Evolutionary conservation across 1,140 invertebrate genomes (phyloP), one percentile per base, ranked within the genome.

Genomic region (Lepidurus arcticus): DNA sequence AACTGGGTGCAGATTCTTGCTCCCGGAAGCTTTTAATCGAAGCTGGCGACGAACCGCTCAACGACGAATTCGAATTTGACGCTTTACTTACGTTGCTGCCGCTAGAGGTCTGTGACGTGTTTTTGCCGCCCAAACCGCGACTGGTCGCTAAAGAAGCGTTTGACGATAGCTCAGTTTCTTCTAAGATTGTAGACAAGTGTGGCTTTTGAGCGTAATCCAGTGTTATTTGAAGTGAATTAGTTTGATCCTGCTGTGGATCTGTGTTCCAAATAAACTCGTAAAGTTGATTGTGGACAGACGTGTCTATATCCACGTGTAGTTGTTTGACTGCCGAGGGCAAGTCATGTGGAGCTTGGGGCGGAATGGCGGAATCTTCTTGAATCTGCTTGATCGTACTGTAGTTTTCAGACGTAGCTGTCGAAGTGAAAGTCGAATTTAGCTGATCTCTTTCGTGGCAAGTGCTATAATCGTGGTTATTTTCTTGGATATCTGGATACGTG

Each of bases 401-500:
- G 44, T 74, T 53, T 16, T 78, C 44, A 9, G 73, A 11, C 42
- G 21, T 44, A 47, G n/a, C 44, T 7, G 42, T 34, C 26, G 34
- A 34, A 16, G 16, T 76, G 8, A 16, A 42, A 42, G 42, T 79
- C 8, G 21, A 53, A 43, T 65, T 45, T 24, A 74, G 44, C 11
- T 43, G 16, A 0, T 76, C 76, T 45, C 88, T 84, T 75, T 90
- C 89, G 34, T 88, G 84, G 8, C 88, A 87, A 7, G 89, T 86
- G 79, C 88, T 90, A 16, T 89, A 88, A 80, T 90, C 89, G 77
- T 90, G 89, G 16, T 88, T 85, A 82, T 88, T 89, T 53, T 89
- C 89, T 81, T 90, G 89, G 78, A 91, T 90, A 80, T 91, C 89
- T 10, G 86, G 88, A 80, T 84, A 84, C 16, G 81, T 81, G 82